Evolutionary conservation across 2,113 vertebrate genomes (phyloP).

Genomic region (Scatophagus argus): DNA sequence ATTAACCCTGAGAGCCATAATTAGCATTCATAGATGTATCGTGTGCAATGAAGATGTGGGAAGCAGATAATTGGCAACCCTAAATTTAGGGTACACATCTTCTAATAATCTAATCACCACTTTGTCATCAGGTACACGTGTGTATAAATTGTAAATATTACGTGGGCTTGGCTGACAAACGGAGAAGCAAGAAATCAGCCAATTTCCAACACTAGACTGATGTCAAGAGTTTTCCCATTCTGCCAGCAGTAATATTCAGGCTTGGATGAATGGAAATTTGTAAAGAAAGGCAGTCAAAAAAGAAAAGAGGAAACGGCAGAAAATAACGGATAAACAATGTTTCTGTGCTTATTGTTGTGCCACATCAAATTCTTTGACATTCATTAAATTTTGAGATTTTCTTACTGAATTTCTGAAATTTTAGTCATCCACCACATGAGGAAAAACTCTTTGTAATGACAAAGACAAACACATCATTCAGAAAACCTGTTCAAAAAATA

Average conservation of each 20-base stretch:
- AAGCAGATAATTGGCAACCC: conserved; percentile 30
- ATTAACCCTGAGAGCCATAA: conserved; percentile 71
- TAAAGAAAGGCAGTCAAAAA: neutral
- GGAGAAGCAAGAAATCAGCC: neutral
- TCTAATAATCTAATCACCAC: conserved; percentile 29
- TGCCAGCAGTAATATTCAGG: neutral
- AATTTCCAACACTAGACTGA: neutral
- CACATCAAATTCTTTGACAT: no score
- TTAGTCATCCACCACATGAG: no score
- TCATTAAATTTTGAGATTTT: no score
- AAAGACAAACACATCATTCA: no score
- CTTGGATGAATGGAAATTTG: neutral
- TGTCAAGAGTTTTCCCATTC: conserved; percentile 13
- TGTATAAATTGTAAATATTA: neutral
- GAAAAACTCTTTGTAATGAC: no score
- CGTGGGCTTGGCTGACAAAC: neutral
- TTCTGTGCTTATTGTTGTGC: neutral
- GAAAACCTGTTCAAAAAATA: no score
- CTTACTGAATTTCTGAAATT: no score
- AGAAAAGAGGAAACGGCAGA: neutral
- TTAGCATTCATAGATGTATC: conserved; percentile 60
- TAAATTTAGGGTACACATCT: conserved; percentile 42
- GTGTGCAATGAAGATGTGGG: conserved; percentile 6
- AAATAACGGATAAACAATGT: neutral
- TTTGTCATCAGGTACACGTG: neutral